Evolutionary conservation across 2,797 vertebrate genomes (phyloP).

Genomic region (Anomalospiza imberbis): DNA sequence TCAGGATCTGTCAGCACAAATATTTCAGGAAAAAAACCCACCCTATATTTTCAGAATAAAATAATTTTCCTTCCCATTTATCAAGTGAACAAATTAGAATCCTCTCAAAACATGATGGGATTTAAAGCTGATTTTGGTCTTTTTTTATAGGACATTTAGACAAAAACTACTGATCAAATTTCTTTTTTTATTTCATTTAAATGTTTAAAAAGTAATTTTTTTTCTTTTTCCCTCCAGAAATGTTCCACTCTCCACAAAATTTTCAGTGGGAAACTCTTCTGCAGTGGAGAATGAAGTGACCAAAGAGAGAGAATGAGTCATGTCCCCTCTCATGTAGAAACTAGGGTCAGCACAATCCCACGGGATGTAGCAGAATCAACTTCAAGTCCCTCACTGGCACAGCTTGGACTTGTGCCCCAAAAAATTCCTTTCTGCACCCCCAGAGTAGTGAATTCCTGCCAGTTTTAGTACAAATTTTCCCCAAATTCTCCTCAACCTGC

Average conservation of each 20-base stretch:
- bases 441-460: rapidly evolving
- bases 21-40: rapidly evolving
- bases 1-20: neutral
- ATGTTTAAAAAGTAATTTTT: neutral
- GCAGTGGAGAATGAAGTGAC: neutral
- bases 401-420: neutral
- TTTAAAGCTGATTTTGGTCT: neutral
- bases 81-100: neutral
- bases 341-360: neutral
- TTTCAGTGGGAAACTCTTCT: conserved; percentile 7
- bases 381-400: neutral
- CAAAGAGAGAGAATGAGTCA: conserved; percentile 27
- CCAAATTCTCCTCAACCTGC: neutral
- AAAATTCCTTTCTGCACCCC: neutral
- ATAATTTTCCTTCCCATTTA: neutral
- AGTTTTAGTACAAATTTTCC: neutral
- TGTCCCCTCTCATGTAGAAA: neutral
- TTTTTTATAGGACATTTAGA: neutral
- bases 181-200: neutral
- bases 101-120: neutral
- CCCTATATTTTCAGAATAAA: rapidly evolving
- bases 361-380: neutral
- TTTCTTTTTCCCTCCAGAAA: neutral
- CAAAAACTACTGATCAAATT: neutral
- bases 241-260: neutral